Base-by-base conservation (phyloP, 2,113 vertebrate genomes). In the Tragelaphus imberbis region DNA sequence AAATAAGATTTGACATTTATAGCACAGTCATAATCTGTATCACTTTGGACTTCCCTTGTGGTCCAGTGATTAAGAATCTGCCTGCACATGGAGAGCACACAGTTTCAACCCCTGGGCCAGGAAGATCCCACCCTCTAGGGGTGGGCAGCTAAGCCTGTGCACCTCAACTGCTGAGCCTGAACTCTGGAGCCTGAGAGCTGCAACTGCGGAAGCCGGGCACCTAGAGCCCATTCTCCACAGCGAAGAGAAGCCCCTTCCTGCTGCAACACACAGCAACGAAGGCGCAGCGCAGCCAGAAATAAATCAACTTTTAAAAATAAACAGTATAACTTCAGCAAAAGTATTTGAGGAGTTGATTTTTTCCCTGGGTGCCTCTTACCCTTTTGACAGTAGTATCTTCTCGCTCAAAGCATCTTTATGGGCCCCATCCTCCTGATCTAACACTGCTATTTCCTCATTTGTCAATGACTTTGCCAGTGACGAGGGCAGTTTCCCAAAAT, bases 251-350 rank as follows among this genome's bases (percentile, higher is more conserved):
- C 36, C 36, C 71, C 36, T 11, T 40, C 23, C 7, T 14, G 21
- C 21, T 1, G 0, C 6, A 14, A 13, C 12, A 27, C 3, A 3
- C 36, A 27, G 36, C 11, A 6, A 7, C 1, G 0, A 44, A 77
- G 71, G 11, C 0, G 0, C 36, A 77, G 36, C 3, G 3, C 71
- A 44, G 36, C 36, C 71, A 44, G 44, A 77, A 77, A 27, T 7
- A 13, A 13, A 75, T 25, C 7, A 27, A 7, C 36, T 77, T 44
- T 27, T 7, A 77, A 77, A 77, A 44, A 7, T 7, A 25, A 44
- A 71, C 17, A n/a, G 28, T 58, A 27, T 71, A 85, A 86, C 27
- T 86, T 55, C 49, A 56, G 88, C 19, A 85, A 95, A 95, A 68
- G 19, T 47, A 75, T 63, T 56, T 56, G 63, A 89, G 23, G 16